These are phyloP conservation scores for Willowsia nigromaculata DNA, from an alignment of 2,888 invertebrate species.

Conservation along the genomic window DNA sequence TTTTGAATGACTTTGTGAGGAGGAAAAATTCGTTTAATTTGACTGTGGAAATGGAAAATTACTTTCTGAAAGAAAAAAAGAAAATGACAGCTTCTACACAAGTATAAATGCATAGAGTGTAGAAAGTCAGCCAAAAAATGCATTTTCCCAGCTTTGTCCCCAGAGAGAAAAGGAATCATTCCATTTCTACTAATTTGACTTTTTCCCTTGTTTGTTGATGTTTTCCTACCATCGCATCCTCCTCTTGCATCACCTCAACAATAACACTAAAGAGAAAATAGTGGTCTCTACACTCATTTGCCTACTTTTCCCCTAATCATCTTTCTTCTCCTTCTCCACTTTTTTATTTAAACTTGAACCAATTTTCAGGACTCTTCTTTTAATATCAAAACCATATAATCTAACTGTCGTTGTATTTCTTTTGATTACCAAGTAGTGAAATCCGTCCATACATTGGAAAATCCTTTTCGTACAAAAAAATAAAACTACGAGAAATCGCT, in stretches of 20 bases:
- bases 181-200: conserved; percentile 55
- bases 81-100: conserved; percentile 1
- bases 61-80: conserved; percentile 6
- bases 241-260: not conserved
- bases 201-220: conserved; percentile 5
- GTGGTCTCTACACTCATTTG: conserved; percentile 17
- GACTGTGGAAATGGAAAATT: not conserved
- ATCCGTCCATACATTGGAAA: not conserved
- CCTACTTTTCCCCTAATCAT: conserved; percentile 15
- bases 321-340: conserved; percentile 21
- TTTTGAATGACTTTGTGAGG: not conserved
- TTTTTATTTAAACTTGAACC: conserved; percentile 41
- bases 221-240: not conserved
- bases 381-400: not conserved
- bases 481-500: conserved; percentile 1
- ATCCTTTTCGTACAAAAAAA: not conserved
- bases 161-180: conserved; percentile 13
- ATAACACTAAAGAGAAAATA: conserved; percentile 35
- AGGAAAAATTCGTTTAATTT: conserved; percentile 36
- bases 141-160: not conserved
- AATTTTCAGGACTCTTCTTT: conserved; percentile 3
- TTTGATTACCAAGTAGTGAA: conserved; percentile 36
- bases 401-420: not conserved
- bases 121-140: not conserved
- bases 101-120: not conserved